Evolutionary conservation across 2,113 vertebrate genomes (phyloP).

Genomic region (Mustela nigripes): DNA sequence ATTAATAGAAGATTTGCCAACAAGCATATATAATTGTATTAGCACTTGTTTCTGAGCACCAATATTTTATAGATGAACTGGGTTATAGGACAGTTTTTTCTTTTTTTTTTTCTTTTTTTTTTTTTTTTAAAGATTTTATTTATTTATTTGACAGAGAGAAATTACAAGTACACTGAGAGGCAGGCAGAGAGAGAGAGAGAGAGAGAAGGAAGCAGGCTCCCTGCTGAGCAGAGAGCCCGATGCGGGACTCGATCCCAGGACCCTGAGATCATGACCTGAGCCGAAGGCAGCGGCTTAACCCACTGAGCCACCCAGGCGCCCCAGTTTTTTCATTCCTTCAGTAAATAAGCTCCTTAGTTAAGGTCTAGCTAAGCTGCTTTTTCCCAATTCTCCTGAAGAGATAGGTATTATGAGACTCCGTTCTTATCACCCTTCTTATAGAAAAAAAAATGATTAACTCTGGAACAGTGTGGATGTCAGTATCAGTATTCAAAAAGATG

Average conservation of each 20-base stretch:
- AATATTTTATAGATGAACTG: slow-evolving; percentile 50
- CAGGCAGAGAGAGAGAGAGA: too few relatives aligned
- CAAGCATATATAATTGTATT: slow-evolving; percentile 43
- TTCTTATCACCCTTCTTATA: neutral
- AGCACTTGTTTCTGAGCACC: slow-evolving; percentile 45
- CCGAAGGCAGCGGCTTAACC: too few relatives aligned
- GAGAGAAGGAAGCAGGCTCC: too few relatives aligned
- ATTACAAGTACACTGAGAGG: too few relatives aligned
- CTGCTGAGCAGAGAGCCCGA: too few relatives aligned
- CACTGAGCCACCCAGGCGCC: too few relatives aligned
- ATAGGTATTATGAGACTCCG: neutral
- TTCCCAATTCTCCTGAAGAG: slow-evolving; percentile 63
- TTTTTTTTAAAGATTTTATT: too few relatives aligned
- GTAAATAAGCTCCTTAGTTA: slow-evolving; percentile 61
- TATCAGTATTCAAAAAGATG: neutral
- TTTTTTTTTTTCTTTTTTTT: too few relatives aligned
- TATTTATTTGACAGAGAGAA: too few relatives aligned
- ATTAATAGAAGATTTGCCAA: slow-evolving; percentile 60
- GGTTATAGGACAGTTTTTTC: slow-evolving; percentile 27
- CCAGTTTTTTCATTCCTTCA: slow-evolving; percentile 51
- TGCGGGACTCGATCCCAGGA: too few relatives aligned
- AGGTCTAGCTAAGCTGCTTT: slow-evolving; percentile 40
- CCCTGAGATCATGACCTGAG: too few relatives aligned
- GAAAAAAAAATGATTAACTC: neutral
- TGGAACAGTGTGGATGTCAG: neutral